Conservation (phyloP, 2,888 invertebrate species). For the Trachelus troglodyta region DNA sequence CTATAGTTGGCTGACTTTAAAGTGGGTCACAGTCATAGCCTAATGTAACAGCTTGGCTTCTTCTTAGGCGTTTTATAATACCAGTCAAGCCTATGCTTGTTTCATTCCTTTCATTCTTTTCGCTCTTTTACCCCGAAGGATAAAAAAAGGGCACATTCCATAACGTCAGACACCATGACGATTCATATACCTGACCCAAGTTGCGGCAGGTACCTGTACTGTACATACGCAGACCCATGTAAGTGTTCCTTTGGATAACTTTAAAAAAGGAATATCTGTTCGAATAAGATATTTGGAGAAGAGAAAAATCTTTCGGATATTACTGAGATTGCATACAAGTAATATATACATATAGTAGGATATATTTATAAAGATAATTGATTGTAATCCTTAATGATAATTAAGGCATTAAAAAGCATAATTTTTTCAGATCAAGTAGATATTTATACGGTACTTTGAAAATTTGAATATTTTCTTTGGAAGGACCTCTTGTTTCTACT, state of each 20-base stretch:
- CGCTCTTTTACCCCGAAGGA: neutral
- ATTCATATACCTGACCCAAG: neutral
- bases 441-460: neutral
- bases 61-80: constrained; percentile 41
- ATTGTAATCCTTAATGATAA: too few species aligned
- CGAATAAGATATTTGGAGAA: neutral
- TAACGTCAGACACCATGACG: constrained; percentile 18
- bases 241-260: neutral
- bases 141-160: constrained; percentile 15
- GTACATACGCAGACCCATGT: neutral
- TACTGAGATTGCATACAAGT: neutral
- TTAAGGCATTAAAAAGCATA: too few species aligned
- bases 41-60: constrained; percentile 53
- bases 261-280: neutral
- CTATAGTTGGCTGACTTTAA: constrained; percentile 51
- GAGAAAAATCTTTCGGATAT: neutral
- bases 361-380: too few species aligned
- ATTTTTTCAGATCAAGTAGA: neutral
- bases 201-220: neutral
- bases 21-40: constrained; percentile 64
- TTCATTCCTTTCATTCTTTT: neutral
- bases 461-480: neutral
- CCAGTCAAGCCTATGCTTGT: constrained; percentile 10
- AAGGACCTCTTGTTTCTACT: neutral
- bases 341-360: too few species aligned